These are phyloP conservation scores for Sebastolobus altivelis DNA, from an alignment of 2,797 vertebrate species.

Conservation along the genomic window DNA sequence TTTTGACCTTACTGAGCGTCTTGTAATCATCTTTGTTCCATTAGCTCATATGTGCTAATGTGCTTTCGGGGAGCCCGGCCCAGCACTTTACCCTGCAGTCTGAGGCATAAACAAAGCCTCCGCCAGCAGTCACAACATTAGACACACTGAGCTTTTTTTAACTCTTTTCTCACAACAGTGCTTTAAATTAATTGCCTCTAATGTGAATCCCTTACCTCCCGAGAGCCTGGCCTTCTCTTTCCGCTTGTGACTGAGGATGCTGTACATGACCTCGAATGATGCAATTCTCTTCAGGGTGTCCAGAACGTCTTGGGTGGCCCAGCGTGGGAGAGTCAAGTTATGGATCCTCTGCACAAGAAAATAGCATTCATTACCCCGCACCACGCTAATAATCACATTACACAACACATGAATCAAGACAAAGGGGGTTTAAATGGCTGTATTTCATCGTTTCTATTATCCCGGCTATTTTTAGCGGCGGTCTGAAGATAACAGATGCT, in stretches of 20 bases:
- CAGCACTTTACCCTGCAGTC: constrained; percentile 27
- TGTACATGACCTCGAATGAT: constrained; percentile 85
- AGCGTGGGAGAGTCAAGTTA: constrained; percentile 90
- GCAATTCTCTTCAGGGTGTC: constrained; percentile 86
- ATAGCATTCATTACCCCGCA: constrained; percentile 33
- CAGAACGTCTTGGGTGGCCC: constrained; percentile 87
- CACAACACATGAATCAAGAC: constrained; percentile 40
- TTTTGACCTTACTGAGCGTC: constrained; percentile 58
- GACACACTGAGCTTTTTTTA: constrained; percentile 18
- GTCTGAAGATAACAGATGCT: constrained; percentile 78
- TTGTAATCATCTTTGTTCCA: constrained; percentile 55
- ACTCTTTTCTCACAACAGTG: constrained; percentile 18
- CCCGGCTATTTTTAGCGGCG: constrained; percentile 72
- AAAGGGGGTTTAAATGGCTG: constrained; percentile 53
- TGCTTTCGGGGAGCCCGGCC: constrained; percentile 36
- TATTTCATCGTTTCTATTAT: constrained; percentile 63
- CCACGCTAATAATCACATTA: constrained; percentile 61
- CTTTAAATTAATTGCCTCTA: constrained; percentile 48
- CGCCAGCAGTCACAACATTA: constrained; percentile 43
- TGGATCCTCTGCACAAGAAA: constrained; percentile 83
- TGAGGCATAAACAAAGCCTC: constrained; percentile 52
- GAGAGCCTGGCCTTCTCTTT: constrained; percentile 91
- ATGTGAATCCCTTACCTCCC: constrained; percentile 85
- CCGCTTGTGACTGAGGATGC: constrained; percentile 87
- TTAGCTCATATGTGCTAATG: constrained; percentile 56